Evolutionary conservation across 2,797 vertebrate species (phyloP).

Genomic region (Botia almorhae): DNA sequence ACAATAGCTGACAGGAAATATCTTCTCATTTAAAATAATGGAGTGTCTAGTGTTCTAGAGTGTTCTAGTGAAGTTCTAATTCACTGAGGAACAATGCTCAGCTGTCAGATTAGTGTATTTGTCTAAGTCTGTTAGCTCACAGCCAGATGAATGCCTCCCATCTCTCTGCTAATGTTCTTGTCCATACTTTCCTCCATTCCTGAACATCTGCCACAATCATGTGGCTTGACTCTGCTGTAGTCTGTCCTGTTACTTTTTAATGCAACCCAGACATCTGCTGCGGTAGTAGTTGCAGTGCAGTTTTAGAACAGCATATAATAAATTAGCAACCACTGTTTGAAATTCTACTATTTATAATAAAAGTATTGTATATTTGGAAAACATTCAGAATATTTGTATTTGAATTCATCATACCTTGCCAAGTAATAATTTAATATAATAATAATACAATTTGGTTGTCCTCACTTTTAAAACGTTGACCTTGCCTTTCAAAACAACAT

Average conservation of each 20-base stretch:
- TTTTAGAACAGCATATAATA: background rate
- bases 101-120: constrained; percentile 42
- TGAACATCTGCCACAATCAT: constrained; percentile 5
- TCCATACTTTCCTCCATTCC: constrained; percentile 1
- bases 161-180: constrained; percentile 27
- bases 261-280: background rate
- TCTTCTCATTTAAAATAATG: constrained; percentile 5
- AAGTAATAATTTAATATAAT: too few species aligned
- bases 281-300: background rate
- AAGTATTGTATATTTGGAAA: background rate
- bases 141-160: constrained; percentile 26
- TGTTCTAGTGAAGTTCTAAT: background rate
- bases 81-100: background rate
- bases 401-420: background rate
- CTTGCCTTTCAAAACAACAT: background rate
- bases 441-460: background rate
- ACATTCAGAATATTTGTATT: background rate
- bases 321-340: background rate
- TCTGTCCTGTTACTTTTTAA: background rate
- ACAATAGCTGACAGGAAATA: background rate
- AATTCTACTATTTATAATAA: background rate
- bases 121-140: constrained; percentile 32
- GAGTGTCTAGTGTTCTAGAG: too few species aligned
- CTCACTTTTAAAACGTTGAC: background rate
- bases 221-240: background rate